A percentile compares a stretch with the other conserved stretches of the same genome.
Evolutionary conservation across 2,888 invertebrate genomes (phyloP).

Genomic region (Tachina grossa): DNA sequence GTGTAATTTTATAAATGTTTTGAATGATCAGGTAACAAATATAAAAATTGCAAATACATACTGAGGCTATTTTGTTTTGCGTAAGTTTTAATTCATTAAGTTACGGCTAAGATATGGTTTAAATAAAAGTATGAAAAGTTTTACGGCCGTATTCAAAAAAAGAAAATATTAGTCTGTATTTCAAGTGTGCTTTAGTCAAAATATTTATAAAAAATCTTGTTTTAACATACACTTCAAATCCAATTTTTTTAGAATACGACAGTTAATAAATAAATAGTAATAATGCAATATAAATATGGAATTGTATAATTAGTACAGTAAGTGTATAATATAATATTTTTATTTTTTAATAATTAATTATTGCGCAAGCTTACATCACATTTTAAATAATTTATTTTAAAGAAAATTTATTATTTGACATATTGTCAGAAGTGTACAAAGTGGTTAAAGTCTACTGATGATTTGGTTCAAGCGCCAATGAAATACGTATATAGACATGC

Average conservation of each 20-base stretch:
- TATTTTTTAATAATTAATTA: constrained; percentile 45
- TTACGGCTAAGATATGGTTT: constrained; percentile 6
- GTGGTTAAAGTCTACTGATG: too few species aligned
- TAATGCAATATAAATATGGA: constrained; percentile 37
- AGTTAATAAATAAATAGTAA: constrained; percentile 30
- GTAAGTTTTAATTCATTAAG: constrained; percentile 1
- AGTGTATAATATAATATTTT: neutral
- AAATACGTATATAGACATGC: too few species aligned
- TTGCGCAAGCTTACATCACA: constrained; percentile 67
- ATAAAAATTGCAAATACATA: constrained; percentile 50
- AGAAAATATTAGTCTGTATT: too few species aligned
- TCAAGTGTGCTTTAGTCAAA: too few species aligned
- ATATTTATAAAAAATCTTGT: too few species aligned
- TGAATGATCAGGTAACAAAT: constrained; percentile 38
- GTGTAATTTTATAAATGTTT: constrained; percentile 36
- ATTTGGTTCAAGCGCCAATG: too few species aligned
- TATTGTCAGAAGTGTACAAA: too few species aligned
- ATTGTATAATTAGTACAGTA: constrained; percentile 12
- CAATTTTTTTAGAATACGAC: too few species aligned
- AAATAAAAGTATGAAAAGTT: neutral
- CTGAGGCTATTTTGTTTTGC: constrained; percentile 48
- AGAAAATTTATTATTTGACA: too few species aligned
- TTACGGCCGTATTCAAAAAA: too few species aligned
- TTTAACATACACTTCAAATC: too few species aligned
- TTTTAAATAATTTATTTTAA: constrained; percentile 51